Evolutionary conservation across 35 echinoderm and acorn worm species (phyloP), one percentile per base, ranked within the genome.

Genomic region (Heliocidaris tuberculata): DNA sequence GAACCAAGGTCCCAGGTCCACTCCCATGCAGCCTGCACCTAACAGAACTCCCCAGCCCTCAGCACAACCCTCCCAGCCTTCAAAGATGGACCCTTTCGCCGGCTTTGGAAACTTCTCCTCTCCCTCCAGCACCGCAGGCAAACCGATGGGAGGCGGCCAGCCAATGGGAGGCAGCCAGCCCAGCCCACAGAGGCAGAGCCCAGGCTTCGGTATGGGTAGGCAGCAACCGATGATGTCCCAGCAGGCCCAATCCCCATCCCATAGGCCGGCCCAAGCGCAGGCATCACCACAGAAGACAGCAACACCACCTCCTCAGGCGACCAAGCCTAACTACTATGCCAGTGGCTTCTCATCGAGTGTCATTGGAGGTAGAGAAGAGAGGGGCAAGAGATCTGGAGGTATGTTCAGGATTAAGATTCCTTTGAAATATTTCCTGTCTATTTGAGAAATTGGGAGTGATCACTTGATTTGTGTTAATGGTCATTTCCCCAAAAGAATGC

Each of bases 81-180:
- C 96, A n/a, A 96, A 95, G 91, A 15, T 48, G 10, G 98, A 99
- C 85, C 98, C 98, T 85, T 99, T 99, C 47, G 97, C 95, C 85
- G 95, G 95, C 95, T 95, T 99, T 78, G 98, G 97, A 96, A 95
- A 95, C 70, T 95, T 88, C 31, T 32, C 35, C 9, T 48, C 91
- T n/a, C 30, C 86, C 31, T 87, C 31, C 65, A 86, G 31, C 31
- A 32, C 85, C 6, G 35, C 31, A n/a, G 31, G 31, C 2, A 59
- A 29, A 13, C 91, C 91, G 17, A 93, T 93, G 91, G 50, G 50
- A 13, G 47, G 29, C 2, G 9, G 48, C 21, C 91, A 52, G 91
- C 16, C 87, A 17, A 89, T 48, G 47, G 47, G 65, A 70, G 60
- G 24, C 2, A 19, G 65, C 3, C 87, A 89, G 13, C 87, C 31